Evolutionary conservation across 2,797 vertebrate genomes (phyloP).

Genomic region (Eulemur albifrons): DNA sequence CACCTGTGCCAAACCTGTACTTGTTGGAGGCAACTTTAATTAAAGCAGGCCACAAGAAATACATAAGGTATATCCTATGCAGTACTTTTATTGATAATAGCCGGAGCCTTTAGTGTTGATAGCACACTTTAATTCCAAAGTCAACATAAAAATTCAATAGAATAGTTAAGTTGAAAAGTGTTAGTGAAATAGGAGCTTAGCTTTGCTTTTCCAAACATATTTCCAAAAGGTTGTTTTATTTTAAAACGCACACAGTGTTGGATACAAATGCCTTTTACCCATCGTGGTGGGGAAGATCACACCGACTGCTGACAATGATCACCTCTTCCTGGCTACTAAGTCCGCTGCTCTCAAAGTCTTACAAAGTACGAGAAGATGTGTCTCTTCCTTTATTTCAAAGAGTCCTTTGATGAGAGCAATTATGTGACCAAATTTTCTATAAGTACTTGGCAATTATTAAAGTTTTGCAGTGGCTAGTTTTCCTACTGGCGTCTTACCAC

Average conservation of each 20-base stretch:
- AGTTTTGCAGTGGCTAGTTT: constrained; percentile 82
- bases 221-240: constrained; percentile 74
- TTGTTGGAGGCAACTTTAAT: neutral
- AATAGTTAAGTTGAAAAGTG: neutral
- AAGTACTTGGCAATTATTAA: constrained; percentile 47
- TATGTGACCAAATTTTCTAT: neutral
- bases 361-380: neutral
- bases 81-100: neutral
- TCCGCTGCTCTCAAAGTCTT: neutral
- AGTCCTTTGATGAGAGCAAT: constrained; percentile 9
- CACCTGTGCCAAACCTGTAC: neutral
- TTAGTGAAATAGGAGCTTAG: neutral
- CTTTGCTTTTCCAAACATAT: constrained; percentile 38
- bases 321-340: neutral
- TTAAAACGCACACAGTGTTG: constrained; percentile 29
- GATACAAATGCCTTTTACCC: neutral
- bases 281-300: neutral
- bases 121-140: neutral
- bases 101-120: too few species aligned
- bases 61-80: neutral
- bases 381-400: neutral
- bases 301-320: neutral
- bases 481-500: constrained; percentile 79
- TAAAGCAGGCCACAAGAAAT: neutral
- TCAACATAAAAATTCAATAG: neutral